Base-by-base conservation (phyloP, 2,113 vertebrate species). In the Dipodomys spectabilis region DNA sequence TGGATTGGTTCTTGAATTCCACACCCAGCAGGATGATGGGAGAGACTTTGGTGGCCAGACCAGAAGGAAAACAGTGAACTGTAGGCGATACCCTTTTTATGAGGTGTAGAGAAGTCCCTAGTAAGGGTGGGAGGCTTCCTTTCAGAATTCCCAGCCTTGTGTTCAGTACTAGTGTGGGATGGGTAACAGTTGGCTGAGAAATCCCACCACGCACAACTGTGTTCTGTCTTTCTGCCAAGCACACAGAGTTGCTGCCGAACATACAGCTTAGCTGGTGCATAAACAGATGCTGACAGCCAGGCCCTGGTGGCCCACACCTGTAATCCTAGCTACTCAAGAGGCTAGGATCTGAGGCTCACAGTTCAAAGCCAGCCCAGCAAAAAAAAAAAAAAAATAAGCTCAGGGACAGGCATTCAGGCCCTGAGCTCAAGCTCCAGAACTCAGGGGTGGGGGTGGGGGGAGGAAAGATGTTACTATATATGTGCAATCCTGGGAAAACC, bases 401-500 rank as follows among this genome's bases (percentile, higher is more conserved):
- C 49, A 49, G 49, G 49, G 49, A 49, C 49, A 49, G 49, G 49
- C 49, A 39, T 39, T 49, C 49, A 49, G 49, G 49, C 49, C 49
- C 49, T 49, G 49, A 49, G 49, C 12, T 49, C 49, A 49, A 49
- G 49, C 49, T 12, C 49, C 7, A 49, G 49, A 49, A 49, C 49
- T 49, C 9, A 12, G 49, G 49, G 49, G 10, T 49, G 49, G 49
- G 49, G 49, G 49, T 49, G 49, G 49, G 49, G 49, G 49, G 49
- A 11, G 49, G 49, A 12, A 12, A 49, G 49, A 49, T 9, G 49
- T 49, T 49, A 49, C 49, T 89, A 91, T 45, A 3, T 4, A 86
- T 88, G 77, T 64, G 79, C 92, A 32, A 6, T 88, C 68, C 20
- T 64, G 84, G 49, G 30, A 62, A 74, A 87, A n/a, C 57, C 73